phyloP scores from a whole-genome alignment of 2,113 vertebrate genomes.

The Colius striatus region DNA sequence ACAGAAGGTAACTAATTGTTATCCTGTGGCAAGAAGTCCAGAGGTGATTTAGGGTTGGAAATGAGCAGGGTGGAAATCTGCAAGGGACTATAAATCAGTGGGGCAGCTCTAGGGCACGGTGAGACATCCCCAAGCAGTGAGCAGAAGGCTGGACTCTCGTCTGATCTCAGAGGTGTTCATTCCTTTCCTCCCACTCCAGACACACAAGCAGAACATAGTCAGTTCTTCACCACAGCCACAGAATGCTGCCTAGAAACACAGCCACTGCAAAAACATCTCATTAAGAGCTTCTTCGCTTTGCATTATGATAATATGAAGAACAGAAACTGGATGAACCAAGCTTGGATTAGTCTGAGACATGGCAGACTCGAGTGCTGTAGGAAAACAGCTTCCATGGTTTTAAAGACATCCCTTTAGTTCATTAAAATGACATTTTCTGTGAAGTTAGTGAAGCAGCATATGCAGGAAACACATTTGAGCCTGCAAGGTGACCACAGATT shows the following conservation, averaged over 20 bases:
- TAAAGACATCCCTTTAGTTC: neutral
- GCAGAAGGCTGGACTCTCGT: neutral
- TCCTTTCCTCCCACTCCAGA: constrained; percentile 21
- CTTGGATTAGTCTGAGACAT: neutral
- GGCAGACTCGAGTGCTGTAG: neutral
- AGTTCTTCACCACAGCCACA: neutral
- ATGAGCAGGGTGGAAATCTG: neutral
- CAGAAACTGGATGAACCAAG: neutral
- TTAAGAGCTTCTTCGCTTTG: constrained; percentile 10
- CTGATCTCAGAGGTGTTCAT: neutral
- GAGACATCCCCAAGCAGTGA: neutral
- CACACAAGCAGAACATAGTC: neutral
- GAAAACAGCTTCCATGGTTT: neutral
- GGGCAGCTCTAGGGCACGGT: accelerated
- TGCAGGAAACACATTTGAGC: neutral
- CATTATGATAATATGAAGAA: accelerated
- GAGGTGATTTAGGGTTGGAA: neutral
- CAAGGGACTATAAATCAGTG: neutral
- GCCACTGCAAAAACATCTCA: neutral
- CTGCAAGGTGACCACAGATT: neutral
- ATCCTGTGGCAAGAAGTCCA: neutral
- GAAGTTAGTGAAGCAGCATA: neutral
- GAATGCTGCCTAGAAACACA: constrained; percentile 33
- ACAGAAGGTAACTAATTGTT: neutral
- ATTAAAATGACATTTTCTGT: neutral